Evolutionary conservation across 2,113 vertebrate genomes (phyloP).

Genomic region (Lagenorhynchus albirostris): DNA sequence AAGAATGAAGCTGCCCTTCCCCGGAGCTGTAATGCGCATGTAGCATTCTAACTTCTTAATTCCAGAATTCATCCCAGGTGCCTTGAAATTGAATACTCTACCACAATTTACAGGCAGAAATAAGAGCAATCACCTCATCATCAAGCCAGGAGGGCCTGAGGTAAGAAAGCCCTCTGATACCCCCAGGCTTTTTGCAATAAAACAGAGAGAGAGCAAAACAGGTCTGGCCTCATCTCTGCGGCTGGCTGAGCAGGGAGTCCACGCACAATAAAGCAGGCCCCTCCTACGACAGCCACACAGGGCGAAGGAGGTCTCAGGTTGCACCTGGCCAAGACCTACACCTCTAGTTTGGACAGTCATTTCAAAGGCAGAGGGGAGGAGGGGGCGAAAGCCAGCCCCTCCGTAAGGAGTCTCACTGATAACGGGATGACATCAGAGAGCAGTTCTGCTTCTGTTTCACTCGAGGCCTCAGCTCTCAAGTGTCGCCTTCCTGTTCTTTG

Average conservation of each 20-base stretch:
- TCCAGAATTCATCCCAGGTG: constrained; percentile 24
- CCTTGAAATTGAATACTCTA: constrained; percentile 20
- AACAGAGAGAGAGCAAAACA: neutral
- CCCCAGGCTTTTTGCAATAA: neutral
- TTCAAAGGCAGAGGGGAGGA: neutral
- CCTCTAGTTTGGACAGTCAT: neutral
- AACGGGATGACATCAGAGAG: neutral
- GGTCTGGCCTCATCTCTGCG: constrained; percentile 42
- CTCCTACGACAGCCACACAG: neutral
- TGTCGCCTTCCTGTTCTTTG: neutral
- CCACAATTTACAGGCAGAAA: neutral
- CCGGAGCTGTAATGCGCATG: neutral
- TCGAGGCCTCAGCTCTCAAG: neutral
- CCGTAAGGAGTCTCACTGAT: neutral
- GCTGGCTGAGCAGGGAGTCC: neutral
- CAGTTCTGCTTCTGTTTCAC: neutral
- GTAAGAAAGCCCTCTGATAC: constrained; percentile 4
- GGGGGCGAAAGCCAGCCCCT: neutral
- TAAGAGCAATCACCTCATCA: neutral
- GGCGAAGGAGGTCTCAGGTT: neutral
- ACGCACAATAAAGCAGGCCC: neutral
- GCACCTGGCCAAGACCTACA: neutral
- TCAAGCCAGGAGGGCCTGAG: constrained; percentile 2
- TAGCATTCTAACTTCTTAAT: neutral
- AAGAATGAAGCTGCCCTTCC: neutral